These are phyloP conservation scores for Leucania comma DNA, from an alignment of 2,888 invertebrate genomes.

Conservation along the genomic window DNA sequence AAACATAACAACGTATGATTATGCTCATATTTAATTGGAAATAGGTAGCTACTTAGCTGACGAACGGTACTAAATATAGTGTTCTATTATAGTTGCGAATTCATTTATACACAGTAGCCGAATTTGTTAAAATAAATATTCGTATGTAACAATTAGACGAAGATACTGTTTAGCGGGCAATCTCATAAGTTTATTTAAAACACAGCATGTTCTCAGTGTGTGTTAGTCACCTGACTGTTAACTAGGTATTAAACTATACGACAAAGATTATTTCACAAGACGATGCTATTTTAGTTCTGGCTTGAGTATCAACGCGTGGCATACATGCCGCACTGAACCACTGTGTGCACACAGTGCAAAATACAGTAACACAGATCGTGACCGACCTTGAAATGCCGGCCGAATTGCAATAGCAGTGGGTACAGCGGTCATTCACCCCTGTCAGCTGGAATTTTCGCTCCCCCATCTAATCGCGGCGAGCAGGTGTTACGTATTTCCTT, in stretches of 20 bases:
- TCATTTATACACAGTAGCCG: constrained; percentile 4
- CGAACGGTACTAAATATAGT: constrained; percentile 23
- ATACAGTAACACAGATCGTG: constrained; percentile 53
- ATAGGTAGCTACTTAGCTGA: background rate
- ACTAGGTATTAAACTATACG: constrained; percentile 64
- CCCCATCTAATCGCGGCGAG: constrained; percentile 39
- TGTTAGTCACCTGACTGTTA: constrained; percentile 72
- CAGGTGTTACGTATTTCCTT: constrained; percentile 24
- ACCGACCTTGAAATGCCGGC: constrained; percentile 62
- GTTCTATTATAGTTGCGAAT: background rate
- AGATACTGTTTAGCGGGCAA: background rate
- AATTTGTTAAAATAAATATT: background rate
- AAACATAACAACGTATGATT: constrained; percentile 11
- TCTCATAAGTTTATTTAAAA: constrained; percentile 47
- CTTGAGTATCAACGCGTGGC: constrained; percentile 72
- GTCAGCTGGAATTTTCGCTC: constrained; percentile 62
- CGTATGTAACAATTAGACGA: background rate
- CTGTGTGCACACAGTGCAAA: constrained; percentile 65
- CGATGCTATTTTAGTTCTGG: constrained; percentile 86
- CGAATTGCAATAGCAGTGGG: constrained; percentile 49
- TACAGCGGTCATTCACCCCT: constrained; percentile 58
- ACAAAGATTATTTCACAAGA: constrained; percentile 76
- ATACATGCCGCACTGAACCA: constrained; percentile 64
- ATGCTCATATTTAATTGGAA: constrained; percentile 9
- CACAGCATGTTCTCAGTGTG: constrained; percentile 42